These are phyloP conservation scores for Mormyrops boulengeri DNA, from an alignment of 2,797 vertebrate species.

Conservation along the genomic window DNA sequence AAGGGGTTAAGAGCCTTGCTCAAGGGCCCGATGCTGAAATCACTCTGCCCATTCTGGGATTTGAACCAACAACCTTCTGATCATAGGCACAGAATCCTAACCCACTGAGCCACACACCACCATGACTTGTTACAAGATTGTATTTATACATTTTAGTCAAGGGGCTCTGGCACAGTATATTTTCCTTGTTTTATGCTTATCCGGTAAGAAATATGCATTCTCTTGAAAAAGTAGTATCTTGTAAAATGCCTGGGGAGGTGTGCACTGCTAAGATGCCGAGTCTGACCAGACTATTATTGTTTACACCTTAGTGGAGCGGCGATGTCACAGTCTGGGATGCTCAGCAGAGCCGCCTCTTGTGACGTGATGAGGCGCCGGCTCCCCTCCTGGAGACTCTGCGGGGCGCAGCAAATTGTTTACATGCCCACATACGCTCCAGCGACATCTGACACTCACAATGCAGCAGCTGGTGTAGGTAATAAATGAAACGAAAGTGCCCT, in stretches of 20 bases:
- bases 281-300: not conserved
- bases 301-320: slow-evolving; percentile 67
- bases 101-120: not conserved
- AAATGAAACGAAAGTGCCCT: not conserved
- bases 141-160: not conserved
- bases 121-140: not conserved
- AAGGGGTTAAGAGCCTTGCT: not conserved
- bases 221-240: not conserved
- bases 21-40: not conserved
- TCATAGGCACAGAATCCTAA: not conserved
- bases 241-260: not conserved
- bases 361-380: slow-evolving; percentile 67
- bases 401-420: not conserved
- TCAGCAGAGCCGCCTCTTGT: slow-evolving; percentile 69
- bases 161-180: not conserved
- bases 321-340: slow-evolving; percentile 56
- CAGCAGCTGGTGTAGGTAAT: not conserved
- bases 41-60: not conserved
- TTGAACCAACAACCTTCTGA: not conserved
- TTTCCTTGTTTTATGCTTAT: not conserved
- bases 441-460: not conserved
- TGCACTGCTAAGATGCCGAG: not conserved
- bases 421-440: not conserved
- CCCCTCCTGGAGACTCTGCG: slow-evolving; percentile 65
- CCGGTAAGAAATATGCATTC: not conserved